Base-by-base conservation (phyloP, 1,140 invertebrate genomes). In the Cydia strobilella region DNA sequence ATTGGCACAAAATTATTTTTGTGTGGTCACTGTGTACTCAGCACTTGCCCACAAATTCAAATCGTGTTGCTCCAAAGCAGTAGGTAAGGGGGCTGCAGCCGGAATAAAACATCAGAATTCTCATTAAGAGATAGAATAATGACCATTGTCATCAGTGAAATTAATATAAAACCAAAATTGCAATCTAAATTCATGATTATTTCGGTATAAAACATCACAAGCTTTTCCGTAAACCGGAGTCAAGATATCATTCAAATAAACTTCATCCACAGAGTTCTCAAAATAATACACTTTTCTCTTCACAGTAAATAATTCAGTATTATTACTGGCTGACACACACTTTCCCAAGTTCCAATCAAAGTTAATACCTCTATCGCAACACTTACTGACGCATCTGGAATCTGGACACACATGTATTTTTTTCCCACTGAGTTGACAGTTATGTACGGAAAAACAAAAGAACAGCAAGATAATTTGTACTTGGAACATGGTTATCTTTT, bases 321-420 rank as follows among this genome's bases (percentile, higher is more conserved):
- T 13, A 18, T 18, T 7, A 39, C 15, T 69, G 10, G 31, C 27
- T 3, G 27, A 5, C 15, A 35, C 31, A 35, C 65, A 69, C n/a
- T 69, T 35, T 10, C 9, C 27, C 27, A 35, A 18, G 15, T 69
- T 27, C n/a, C 6, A 15, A 69, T 69, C 15, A 35, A 35, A 31
- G 13, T 39, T 18, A 35, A 35, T 42, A 10, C 27, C 65, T n/a
- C 65, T n/a, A 35, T 35, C 6, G 5, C 65, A 69, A 35, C 65
- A 69, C 65, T 69, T 69, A 18, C 27, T 35, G 9, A 69, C 65
- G 39, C 65, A 69, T 35, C 35, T 69, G 12, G 65, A 69, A 69
- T 35, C 35, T 69, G 12, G 65, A 69, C 13, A n/a, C 27, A 69
- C 65, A 69, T 10, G 15, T 69, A 35, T 69, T 18, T 35, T 35